Evolutionary conservation across 2,888 invertebrate species (phyloP).

Genomic region (Cordilura impudica): DNA sequence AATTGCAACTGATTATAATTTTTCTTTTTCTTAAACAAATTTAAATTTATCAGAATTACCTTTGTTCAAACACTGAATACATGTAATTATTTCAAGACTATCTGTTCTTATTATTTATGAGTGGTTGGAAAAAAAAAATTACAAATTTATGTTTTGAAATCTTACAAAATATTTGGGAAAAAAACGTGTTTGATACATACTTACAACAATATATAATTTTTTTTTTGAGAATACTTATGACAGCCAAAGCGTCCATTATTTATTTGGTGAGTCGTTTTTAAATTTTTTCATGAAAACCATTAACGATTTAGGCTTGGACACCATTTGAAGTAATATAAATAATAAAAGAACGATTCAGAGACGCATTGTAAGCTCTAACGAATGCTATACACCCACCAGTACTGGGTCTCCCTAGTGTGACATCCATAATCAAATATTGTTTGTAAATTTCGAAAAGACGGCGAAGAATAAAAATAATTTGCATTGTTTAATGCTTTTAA

Average conservation of each 20-base stretch:
- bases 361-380: background rate
- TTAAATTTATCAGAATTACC: too few relatives aligned
- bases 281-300: slow-evolving; percentile 28
- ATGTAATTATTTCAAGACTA: background rate
- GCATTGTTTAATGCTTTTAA: too few relatives aligned
- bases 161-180: background rate
- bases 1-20: too few relatives aligned
- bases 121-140: background rate
- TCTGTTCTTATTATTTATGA: background rate
- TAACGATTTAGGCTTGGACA: slow-evolving; percentile 51
- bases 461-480: too few relatives aligned
- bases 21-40: too few relatives aligned
- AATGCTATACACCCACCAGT: background rate
- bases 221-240: slow-evolving; percentile 1
- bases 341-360: background rate
- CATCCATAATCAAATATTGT: too few relatives aligned
- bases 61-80: too few relatives aligned
- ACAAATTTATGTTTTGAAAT: background rate
- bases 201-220: too few relatives aligned
- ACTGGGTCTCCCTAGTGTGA: too few relatives aligned
- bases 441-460: too few relatives aligned
- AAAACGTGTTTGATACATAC: too few relatives aligned
- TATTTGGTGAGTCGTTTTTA: slow-evolving; percentile 18
- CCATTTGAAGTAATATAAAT: slow-evolving; percentile 43
- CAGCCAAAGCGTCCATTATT: slow-evolving; percentile 44